Evolutionary conservation across 2,888 invertebrate species (phyloP).

Genomic region (Harpalus rubripes): DNA sequence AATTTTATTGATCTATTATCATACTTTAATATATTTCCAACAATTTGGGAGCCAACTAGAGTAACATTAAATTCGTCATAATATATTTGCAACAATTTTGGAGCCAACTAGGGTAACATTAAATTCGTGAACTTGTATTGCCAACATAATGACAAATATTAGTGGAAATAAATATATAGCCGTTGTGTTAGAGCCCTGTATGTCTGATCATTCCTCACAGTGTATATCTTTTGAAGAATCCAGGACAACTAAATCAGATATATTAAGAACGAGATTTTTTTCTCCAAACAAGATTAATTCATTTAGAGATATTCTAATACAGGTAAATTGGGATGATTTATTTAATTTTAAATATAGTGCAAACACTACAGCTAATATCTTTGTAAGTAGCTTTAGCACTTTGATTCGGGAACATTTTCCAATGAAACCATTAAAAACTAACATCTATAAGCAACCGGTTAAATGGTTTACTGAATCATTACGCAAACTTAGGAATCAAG

Average conservation of each 20-base stretch:
- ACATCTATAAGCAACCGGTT: neutral
- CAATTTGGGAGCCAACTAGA: too few species aligned
- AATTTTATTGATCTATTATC: neutral
- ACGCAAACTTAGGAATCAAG: neutral
- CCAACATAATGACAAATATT: neutral
- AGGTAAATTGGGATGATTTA: neutral
- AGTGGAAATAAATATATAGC: neutral
- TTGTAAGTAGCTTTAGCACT: neutral
- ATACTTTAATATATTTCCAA: neutral
- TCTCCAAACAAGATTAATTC: too few species aligned
- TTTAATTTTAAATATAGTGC: neutral
- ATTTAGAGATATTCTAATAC: neutral
- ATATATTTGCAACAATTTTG: slow-evolving; percentile 9
- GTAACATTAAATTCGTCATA: too few species aligned
- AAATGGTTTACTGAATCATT: slow-evolving; percentile 13
- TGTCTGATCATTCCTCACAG: too few species aligned
- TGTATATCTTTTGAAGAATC: slow-evolving; percentile 1
- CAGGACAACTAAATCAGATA: neutral
- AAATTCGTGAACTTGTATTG: slow-evolving; percentile 14
- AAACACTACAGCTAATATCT: neutral
- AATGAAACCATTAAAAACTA: neutral
- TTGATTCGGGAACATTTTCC: slow-evolving; percentile 11
- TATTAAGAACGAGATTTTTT: slow-evolving; percentile 3
- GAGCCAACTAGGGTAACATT: neutral
- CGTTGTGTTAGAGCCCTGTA: neutral